These are phyloP conservation scores for Sericinus montela DNA, from an alignment of 2,888 invertebrate genomes.

Conservation along the genomic window DNA sequence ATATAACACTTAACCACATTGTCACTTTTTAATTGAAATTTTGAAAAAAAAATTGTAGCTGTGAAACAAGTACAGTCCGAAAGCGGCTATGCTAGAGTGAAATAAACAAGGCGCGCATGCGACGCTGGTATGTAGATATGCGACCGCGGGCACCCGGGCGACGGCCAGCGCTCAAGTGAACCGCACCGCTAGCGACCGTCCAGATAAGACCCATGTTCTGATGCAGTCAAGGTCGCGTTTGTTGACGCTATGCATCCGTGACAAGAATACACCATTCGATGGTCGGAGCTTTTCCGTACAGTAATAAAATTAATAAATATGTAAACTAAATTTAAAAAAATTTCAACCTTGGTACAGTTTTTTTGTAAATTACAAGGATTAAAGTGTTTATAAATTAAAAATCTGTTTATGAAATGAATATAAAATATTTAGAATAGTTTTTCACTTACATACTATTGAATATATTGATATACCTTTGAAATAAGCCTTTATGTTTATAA, in stretches of 20 bases:
- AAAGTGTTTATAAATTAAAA: too few relatives aligned
- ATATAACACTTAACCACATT: slow-evolving; percentile 34
- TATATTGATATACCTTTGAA: too few relatives aligned
- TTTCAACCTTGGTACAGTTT: too few relatives aligned
- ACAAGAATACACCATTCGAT: slow-evolving; percentile 52
- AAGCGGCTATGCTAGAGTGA: slow-evolving; percentile 37
- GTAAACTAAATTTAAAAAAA: too few relatives aligned
- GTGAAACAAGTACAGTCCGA: slow-evolving; percentile 26
- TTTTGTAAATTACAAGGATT: too few relatives aligned
- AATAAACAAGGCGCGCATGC: slow-evolving; percentile 57
- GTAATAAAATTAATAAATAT: too few relatives aligned
- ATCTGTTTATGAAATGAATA: too few relatives aligned
- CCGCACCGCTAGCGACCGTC: slow-evolving; percentile 44
- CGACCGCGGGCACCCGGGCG: slow-evolving; percentile 30
- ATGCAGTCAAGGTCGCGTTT: slow-evolving; percentile 55
- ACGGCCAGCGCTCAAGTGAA: slow-evolving; percentile 52
- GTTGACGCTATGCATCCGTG: slow-evolving; percentile 59
- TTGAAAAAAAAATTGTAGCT: not conserved
- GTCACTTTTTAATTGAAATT: slow-evolving; percentile 49
- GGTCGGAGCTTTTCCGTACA: slow-evolving; percentile 26
- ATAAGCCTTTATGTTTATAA: too few relatives aligned
- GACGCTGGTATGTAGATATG: slow-evolving; percentile 24
- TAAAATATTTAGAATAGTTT: too few relatives aligned
- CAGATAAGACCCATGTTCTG: slow-evolving; percentile 59
- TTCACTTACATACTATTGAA: too few relatives aligned